Evolutionary conservation across 2,888 invertebrate genomes (phyloP).

Genomic region (Hirtodrosophila alboralis): DNA sequence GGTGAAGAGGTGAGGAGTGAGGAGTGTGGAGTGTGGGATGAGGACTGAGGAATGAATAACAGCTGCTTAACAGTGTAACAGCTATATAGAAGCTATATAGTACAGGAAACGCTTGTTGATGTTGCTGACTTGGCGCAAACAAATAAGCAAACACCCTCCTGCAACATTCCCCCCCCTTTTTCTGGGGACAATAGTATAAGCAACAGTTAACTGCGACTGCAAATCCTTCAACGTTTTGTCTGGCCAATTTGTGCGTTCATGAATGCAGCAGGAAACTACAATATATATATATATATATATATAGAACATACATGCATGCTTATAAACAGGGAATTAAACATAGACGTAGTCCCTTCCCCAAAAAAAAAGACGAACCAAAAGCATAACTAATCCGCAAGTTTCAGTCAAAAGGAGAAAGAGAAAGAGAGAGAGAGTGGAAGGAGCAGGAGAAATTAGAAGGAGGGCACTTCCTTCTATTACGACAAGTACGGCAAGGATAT

Average conservation of each 20-base stretch:
- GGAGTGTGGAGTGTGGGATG: too few relatives aligned
- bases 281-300: constrained; percentile 63
- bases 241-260: constrained; percentile 71
- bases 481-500: constrained; percentile 50
- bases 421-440: not conserved
- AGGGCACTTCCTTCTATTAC: constrained; percentile 51
- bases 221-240: constrained; percentile 60
- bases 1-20: too few relatives aligned
- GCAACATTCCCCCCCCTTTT: not conserved
- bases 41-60: too few relatives aligned
- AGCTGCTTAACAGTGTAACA: constrained; percentile 14
- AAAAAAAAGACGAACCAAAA: constrained; percentile 50
- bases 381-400: constrained; percentile 74
- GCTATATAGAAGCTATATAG: constrained; percentile 14
- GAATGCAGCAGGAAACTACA: constrained; percentile 75
- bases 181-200: constrained; percentile 4
- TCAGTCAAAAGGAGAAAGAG: constrained; percentile 10
- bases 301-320: constrained; percentile 65
- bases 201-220: constrained; percentile 59
- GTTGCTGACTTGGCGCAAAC: constrained; percentile 50
- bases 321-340: constrained; percentile 72
- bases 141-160: constrained; percentile 26
- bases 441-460: not conserved
- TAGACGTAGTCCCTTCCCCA: constrained; percentile 18
- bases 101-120: constrained; percentile 29